These are phyloP conservation scores for Natrix natrix DNA, from an alignment of 2,797 vertebrate genomes.

Conservation along the genomic window DNA sequence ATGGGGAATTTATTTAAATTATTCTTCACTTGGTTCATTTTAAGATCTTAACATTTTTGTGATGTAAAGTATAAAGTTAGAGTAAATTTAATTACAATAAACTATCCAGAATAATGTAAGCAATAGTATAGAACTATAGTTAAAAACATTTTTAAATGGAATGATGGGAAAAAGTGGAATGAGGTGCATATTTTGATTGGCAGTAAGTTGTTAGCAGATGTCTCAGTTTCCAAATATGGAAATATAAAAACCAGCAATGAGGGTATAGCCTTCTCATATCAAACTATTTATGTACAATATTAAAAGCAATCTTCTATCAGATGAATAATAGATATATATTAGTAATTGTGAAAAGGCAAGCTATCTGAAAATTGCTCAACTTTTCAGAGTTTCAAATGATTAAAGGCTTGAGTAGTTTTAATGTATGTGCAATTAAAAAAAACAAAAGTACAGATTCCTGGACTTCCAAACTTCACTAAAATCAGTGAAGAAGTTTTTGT, in stretches of 20 bases:
- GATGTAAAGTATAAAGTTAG: background rate
- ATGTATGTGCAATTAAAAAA: background rate
- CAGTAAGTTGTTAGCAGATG: background rate
- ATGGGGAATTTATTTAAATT: background rate
- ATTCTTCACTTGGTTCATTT: background rate
- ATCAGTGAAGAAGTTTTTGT: background rate
- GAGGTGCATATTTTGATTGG: background rate
- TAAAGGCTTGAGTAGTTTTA: background rate
- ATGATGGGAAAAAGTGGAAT: background rate
- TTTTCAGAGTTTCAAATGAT: background rate
- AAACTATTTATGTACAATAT: background rate
- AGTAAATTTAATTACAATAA: accelerated
- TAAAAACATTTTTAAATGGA: background rate
- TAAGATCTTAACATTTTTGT: background rate
- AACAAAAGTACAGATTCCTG: background rate
- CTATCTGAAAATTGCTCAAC: background rate
- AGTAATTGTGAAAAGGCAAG: background rate
- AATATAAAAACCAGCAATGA: background rate
- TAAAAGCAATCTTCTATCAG: background rate
- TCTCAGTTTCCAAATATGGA: background rate
- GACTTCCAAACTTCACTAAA: background rate
- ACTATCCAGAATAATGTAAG: background rate
- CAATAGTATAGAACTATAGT: background rate
- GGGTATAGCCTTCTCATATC: background rate
- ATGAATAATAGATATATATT: background rate